Percentiles rank a stretch among this genome's conserved stretches.
These are phyloP conservation scores for Siniperca knerii DNA, from an alignment of 2,113 vertebrate species.

Conservation along the genomic window DNA sequence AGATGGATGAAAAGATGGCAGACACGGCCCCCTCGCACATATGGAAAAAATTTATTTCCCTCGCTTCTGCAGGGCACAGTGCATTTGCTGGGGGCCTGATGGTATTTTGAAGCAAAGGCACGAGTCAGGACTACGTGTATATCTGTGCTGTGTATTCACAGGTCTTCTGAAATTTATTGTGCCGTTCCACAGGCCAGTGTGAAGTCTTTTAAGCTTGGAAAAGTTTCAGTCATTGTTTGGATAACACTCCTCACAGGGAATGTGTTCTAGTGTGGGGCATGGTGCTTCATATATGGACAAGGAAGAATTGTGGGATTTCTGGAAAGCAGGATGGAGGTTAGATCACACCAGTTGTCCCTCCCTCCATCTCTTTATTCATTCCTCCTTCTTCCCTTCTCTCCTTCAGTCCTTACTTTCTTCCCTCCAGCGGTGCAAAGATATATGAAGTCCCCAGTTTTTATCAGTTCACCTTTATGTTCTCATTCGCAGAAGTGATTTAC, in stretches of 20 bases:
- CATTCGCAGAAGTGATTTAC: slow-evolving; percentile 58
- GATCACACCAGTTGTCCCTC: slow-evolving; percentile 24
- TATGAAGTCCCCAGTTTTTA: slow-evolving; percentile 56
- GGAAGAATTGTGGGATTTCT: slow-evolving; percentile 12
- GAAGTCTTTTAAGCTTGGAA: neutral
- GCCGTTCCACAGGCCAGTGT: neutral
- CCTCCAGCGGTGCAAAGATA: slow-evolving; percentile 48
- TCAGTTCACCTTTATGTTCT: slow-evolving; percentile 61
- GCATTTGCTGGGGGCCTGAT: slow-evolving; percentile 32
- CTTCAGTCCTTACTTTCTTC: neutral
- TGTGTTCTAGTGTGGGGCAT: neutral
- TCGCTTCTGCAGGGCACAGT: slow-evolving; percentile 59
- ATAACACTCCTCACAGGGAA: neutral
- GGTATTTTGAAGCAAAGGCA: slow-evolving; percentile 36
- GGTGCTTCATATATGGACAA: neutral
- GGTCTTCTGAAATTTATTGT: neutral
- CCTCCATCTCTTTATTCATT: neutral
- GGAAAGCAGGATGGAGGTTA: neutral
- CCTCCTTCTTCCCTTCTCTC: neutral
- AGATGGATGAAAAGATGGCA: slow-evolving; percentile 70
- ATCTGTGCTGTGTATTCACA: slow-evolving; percentile 2
- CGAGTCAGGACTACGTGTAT: neutral
- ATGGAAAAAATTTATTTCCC: slow-evolving; percentile 82
- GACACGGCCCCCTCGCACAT: slow-evolving; percentile 71
- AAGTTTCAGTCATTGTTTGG: slow-evolving; percentile 20